phyloP scores from a whole-genome alignment of 2,113 vertebrate species.

The Rhabdomys dilectus region DNA sequence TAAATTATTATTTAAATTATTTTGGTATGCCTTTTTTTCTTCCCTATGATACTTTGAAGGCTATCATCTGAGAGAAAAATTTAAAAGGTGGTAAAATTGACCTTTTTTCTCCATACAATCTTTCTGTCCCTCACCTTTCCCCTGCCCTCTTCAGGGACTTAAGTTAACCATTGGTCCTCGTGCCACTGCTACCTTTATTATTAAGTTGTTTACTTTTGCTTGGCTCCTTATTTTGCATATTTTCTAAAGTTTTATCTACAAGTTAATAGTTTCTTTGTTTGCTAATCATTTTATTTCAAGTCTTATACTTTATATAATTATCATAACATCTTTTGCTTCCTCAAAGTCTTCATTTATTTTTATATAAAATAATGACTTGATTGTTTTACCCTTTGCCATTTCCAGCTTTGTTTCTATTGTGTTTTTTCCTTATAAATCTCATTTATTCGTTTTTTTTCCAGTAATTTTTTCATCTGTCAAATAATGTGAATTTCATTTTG shows the following conservation, averaged over 20 bases:
- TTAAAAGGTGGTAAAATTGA: not conserved
- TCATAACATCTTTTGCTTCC: not conserved
- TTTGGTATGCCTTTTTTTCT: not conserved
- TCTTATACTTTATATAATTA: not conserved
- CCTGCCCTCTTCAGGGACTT: not conserved
- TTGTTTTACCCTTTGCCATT: not conserved
- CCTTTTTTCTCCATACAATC: not conserved
- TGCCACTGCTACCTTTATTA: not conserved
- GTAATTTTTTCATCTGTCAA: not conserved
- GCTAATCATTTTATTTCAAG: not conserved
- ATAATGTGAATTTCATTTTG: not conserved
- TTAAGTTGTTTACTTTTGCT: not conserved
- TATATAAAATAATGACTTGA: not conserved
- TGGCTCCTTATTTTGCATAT: not conserved
- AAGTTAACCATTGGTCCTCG: not conserved
- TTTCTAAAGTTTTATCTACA: not conserved
- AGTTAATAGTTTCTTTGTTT: not conserved
- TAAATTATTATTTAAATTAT: slow-evolving; percentile 23
- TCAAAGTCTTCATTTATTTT: not conserved
- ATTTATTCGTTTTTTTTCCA: not conserved
- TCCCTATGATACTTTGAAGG: not conserved
- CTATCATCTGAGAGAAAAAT: not conserved
- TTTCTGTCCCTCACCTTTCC: not conserved
- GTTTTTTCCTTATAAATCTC: not conserved
- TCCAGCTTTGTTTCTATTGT: not conserved